Evolutionary conservation across 2,797 vertebrate genomes (phyloP), one percentile per base, ranked within the genome.

Genomic region (Otus scops): DNA sequence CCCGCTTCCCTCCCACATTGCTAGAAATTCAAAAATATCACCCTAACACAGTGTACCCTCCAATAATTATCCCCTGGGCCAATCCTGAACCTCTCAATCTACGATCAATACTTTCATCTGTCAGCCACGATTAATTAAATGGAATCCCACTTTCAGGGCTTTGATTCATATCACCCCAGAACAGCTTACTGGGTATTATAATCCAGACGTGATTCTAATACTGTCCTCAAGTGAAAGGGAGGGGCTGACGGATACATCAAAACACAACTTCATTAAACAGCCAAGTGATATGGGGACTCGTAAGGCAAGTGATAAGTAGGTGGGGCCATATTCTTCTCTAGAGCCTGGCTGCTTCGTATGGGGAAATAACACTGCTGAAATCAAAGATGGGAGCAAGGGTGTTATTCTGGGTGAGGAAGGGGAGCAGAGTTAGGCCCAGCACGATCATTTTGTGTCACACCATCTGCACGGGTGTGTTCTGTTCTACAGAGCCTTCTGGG

Each of bases 91-190:
- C 84, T 95, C 88, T 91, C 90, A 86, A 51, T 89, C 85, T 51
- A 43, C 4, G 2, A 96, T 97, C 96, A 86, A 92, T 96, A 89
- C 64, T 11, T 84, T 94, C 77, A 26, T 95, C 94, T 95, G 90
- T 94, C 89, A 93, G 75, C 77, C 87, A 61, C 39, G 10, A 95
- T 97, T 96, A 97, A 97, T 97, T 95, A 95, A 97, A 88, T 2
- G 7, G 86, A 89, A 77, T 91, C 83, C 88, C 75, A 53, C 90
- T 83, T 93, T 77, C 60, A 61, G 77, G 84, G 63, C 95, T 97
- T 95, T 95, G 96, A 97, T 97, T 97, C 69, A 30, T 97, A 94
- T 96, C 92, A 18, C 86, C 85, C 86, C 88, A 75, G 81, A 93
- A 91, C 94, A 96, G 27, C 36, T 94, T 60, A 74, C 86, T 87